Conservation (phyloP, 2,888 invertebrate species). For the Frankliniella intonsa region DNA sequence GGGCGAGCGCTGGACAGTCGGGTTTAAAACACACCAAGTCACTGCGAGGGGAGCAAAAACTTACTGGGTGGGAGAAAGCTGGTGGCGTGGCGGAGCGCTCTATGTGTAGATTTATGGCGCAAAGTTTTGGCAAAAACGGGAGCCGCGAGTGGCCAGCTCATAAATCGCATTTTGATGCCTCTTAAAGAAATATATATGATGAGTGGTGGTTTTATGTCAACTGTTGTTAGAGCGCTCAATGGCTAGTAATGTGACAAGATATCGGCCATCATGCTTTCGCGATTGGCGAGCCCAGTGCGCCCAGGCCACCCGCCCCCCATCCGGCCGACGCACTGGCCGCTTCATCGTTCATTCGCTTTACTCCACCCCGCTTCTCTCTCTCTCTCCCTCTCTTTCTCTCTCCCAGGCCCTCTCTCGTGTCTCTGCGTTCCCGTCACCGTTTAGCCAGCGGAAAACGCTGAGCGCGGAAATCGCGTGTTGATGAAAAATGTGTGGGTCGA, state of each 20-base stretch:
- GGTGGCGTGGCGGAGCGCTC: no score
- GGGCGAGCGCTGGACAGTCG: no score
- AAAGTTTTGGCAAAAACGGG: conserved; percentile 5
- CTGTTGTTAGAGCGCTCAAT: neutral
- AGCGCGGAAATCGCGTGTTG: conserved; percentile 7
- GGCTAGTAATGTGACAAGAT: neutral
- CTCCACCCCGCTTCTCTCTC: no score
- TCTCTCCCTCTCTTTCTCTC: neutral
- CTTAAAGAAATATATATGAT: conserved; percentile 11
- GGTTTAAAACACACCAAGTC: no score
- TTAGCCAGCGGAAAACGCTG: conserved; percentile 7
- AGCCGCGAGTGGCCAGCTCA: neutral
- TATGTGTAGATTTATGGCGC: neutral
- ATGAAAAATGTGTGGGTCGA: conserved; percentile 10
- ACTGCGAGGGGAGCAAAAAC: no score
- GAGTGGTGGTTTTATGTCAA: neutral
- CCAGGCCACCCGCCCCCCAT: neutral
- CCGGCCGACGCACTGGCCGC: neutral
- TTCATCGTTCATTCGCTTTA: no score
- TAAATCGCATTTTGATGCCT: conserved; percentile 1
- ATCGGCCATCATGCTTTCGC: neutral
- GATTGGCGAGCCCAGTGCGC: neutral
- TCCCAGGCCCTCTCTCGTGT: neutral
- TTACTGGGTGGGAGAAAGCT: no score
- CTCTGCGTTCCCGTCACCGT: neutral